Base-by-base conservation (phyloP, 2,888 invertebrate genomes). In the Tubiluchus corallicola region DNA sequence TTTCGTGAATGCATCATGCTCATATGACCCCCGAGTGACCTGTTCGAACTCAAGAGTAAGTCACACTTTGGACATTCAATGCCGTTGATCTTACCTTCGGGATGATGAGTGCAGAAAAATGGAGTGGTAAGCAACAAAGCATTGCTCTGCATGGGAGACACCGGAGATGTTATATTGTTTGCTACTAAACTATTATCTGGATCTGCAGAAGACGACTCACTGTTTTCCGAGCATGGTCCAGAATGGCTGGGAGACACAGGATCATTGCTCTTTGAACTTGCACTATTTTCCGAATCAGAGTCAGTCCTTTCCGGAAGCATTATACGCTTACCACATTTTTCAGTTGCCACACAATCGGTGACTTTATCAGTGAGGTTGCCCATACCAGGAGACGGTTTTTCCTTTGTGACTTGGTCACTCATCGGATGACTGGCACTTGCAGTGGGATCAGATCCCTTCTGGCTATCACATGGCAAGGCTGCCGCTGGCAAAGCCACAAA, bases 1-100 rank as follows among this genome's bases (percentile, higher is more conserved):
- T 98, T 98, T 51, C 96, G 74, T 57, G 92, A 90, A 64, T 92
- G 90, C 42, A 88, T 85, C 51, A 81, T 82, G 39, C 66, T 65
- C 61, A 69, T 65, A 52, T 64, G 64, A 45, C 71, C 71, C 40
- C 74, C 71, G 54, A 88, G 68, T 3, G 63, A 63, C 58, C 90
- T 74, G 50, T 85, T 84, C 42, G 87, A 85, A 57, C 83, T 53
- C 45, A 92, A 70, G 54, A 92, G 82, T 67, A 90, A 75, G 71
- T 94, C 92, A 68, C 92, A 94, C 63, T 84, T 82, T n/a, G 84
- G 76, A 64, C 94, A 94, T 60, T 92, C 92, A 44, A 87, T 82
- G 41, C 88, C 90, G 52, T 84, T 81, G 1, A 85, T 84, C 51
- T 90, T 73, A 38, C 90, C 92, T 59, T 85, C 87, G 52, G 90